Percentiles rank a stretch among this genome's conserved stretches.
phyloP scores from a whole-genome alignment of 2,113 vertebrate species.

The Aplodontia rufa region DNA sequence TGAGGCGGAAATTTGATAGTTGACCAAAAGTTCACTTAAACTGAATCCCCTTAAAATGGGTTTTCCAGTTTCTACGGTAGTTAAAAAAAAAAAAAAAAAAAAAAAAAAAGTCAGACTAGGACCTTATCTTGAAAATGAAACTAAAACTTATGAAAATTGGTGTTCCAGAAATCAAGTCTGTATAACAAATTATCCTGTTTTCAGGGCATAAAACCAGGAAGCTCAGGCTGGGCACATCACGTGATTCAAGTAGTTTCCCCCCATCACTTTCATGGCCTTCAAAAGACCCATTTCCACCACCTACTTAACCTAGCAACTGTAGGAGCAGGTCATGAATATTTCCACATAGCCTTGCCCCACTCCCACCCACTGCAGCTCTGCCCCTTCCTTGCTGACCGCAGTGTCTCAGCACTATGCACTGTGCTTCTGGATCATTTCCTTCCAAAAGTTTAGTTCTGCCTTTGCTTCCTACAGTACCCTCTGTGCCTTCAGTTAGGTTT shows the following conservation, averaged over 20 bases:
- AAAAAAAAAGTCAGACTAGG: neutral
- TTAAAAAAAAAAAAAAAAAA: neutral
- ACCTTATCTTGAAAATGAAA: neutral
- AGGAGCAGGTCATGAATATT: neutral
- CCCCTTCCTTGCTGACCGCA: neutral
- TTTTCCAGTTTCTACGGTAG: neutral
- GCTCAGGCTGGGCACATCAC: no score
- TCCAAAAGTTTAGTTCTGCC: neutral
- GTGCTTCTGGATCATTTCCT: neutral
- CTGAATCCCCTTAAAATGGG: neutral
- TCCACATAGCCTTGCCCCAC: neutral
- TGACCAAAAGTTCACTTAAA: neutral
- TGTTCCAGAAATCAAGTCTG: neutral
- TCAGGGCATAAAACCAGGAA: neutral
- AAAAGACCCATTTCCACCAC: neutral
- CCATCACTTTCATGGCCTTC: neutral
- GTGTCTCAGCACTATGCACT: neutral
- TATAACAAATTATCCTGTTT: neutral
- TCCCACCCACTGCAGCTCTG: neutral
- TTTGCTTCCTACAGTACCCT: neutral
- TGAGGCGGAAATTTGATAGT: neutral
- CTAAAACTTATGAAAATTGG: neutral
- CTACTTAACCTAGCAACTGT: neutral
- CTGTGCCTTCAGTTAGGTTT: neutral
- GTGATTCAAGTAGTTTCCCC: neutral